Evolutionary conservation across 2,113 vertebrate species (phyloP).

Genomic region (Burhinus oedicnemus): DNA sequence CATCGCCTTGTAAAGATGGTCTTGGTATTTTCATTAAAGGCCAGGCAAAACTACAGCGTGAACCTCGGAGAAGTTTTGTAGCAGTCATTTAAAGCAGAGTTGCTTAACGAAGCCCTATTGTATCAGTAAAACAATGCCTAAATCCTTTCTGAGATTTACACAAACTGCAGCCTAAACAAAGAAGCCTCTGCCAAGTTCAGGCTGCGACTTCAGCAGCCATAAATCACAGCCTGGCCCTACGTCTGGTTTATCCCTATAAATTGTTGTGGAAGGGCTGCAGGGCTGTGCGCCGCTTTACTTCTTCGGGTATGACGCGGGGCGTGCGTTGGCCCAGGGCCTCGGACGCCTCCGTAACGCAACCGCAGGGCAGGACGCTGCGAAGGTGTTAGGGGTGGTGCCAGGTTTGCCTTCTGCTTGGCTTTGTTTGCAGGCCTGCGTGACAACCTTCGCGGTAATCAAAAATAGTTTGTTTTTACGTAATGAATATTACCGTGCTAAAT

Average conservation of each 20-base stretch:
- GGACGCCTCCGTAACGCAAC: fast-evolving
- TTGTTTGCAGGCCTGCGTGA: background rate
- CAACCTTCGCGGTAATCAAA: background rate
- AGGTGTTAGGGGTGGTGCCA: background rate
- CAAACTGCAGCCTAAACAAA: background rate
- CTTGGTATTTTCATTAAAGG: conserved; percentile 70
- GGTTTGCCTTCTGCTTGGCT: background rate
- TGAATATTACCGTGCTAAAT: background rate
- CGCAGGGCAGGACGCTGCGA: fast-evolving
- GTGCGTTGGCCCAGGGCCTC: too few relatives aligned
- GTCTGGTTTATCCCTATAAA: background rate
- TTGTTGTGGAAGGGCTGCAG: fast-evolving
- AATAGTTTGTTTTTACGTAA: background rate
- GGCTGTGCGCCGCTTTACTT: background rate
- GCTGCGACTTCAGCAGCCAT: background rate
- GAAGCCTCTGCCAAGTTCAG: background rate
- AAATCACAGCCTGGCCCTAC: background rate
- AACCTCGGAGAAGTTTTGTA: conserved; percentile 29
- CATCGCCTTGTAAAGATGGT: background rate
- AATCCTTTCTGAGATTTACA: background rate
- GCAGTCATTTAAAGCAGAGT: conserved; percentile 18
- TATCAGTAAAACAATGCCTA: background rate
- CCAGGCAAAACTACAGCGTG: conserved; percentile 14
- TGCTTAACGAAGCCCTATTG: background rate
- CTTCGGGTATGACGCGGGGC: fast-evolving